Base-by-base conservation (phyloP, 2,888 invertebrate species). In the Epinotia nisella region DNA sequence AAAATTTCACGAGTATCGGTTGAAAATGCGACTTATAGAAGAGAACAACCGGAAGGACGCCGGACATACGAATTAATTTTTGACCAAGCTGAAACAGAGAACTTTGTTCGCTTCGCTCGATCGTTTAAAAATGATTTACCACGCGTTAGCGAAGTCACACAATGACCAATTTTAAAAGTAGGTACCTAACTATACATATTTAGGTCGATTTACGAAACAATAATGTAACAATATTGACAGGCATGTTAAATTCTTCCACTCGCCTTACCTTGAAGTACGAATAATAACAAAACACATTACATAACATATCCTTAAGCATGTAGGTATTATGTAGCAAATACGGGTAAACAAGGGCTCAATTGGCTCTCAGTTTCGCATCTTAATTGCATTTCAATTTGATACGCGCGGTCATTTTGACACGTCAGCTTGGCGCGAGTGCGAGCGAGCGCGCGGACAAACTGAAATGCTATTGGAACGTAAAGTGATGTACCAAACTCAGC, bases 241-340 rank as follows among this genome's bases (percentile, higher is more conserved):
- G 15, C 60, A 61, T 71, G 65, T 66, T 61, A 60, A 71, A 55
- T 71, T 71, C 49, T 56, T 56, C 64, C 66, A 61, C 41, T 24
- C n/a, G 15, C 11, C 10, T 65, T 29, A 67, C 71, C 71, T 71
- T 71, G 66, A 59, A 41, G 15, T 41, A 60, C 35, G 13, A 13
- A 17, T 45, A 51, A 65, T 65, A 29, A 65, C 58, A 71, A 64
- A 61, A 67, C 45, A 60, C 3, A 41, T 71, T 66, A 66, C 60
- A 55, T 67, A 71, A 71, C 13, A 66, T 45, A 29, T 67, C 45
- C 45, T 61, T 64, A 60, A 41, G 55, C 51, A 64, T 58, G 39
- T 59, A 35, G 58, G 24, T 45, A 70, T 62, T 62, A 35, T 24
- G 53, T 59, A 39, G 58, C 59, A 49, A 59, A 65, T 71, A 65